These are phyloP conservation scores for Goniozus legneri DNA, from an alignment of 1,140 invertebrate genomes.

Conservation along the genomic window DNA sequence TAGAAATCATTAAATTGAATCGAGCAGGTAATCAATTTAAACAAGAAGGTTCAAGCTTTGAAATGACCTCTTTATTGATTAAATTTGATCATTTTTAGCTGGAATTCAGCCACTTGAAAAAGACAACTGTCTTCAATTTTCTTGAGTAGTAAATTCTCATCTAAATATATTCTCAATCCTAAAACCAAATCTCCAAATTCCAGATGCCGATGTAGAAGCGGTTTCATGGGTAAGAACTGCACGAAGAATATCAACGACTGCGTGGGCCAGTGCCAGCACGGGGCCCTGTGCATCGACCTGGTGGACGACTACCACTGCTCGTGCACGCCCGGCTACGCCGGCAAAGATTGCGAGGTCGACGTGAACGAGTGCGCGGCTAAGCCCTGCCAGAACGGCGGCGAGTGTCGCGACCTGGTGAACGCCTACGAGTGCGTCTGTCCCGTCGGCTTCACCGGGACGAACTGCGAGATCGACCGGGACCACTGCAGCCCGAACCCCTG, in stretches of 20 bases:
- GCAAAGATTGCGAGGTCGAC: slow-evolving; percentile 67
- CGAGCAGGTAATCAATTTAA: too few species aligned
- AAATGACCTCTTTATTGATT: too few species aligned
- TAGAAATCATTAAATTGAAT: too few species aligned
- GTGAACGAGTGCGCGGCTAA: slow-evolving; percentile 71
- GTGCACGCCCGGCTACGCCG: slow-evolving; percentile 76
- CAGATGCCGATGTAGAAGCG: slow-evolving; percentile 73
- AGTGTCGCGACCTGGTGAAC: slow-evolving; percentile 78
- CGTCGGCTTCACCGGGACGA: slow-evolving; percentile 73
- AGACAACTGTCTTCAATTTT: too few species aligned
- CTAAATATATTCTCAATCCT: background rate
- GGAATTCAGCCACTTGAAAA: too few species aligned
- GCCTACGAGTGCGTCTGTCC: slow-evolving; percentile 79
- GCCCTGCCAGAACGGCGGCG: slow-evolving; percentile 81
- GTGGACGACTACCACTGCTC: slow-evolving; percentile 81
- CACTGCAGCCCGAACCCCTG: slow-evolving; percentile 81
- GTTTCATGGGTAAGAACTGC: slow-evolving; percentile 86
- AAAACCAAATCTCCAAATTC: too few species aligned
- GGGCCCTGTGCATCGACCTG: slow-evolving; percentile 80
- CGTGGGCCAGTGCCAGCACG: slow-evolving; percentile 80
- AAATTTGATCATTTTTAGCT: too few species aligned
- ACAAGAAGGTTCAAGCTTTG: too few species aligned
- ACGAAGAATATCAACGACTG: slow-evolving; percentile 88
- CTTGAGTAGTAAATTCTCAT: background rate
- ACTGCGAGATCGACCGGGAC: slow-evolving; percentile 81